Conservation (phyloP, 2,113 vertebrate species). For the Chiloscyllium plagiosum region DNA sequence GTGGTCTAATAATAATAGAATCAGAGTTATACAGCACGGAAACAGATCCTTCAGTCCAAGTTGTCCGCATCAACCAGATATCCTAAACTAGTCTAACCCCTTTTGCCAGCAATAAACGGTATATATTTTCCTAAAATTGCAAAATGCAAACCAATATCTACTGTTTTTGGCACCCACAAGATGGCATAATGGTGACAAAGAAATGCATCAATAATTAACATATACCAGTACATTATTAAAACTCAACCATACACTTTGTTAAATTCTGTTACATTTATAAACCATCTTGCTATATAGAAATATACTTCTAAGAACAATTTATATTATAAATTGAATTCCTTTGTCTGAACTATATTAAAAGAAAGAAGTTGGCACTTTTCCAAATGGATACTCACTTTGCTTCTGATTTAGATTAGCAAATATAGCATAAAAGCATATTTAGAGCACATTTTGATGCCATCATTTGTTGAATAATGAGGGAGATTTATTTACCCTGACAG, state of each 20-base stretch:
- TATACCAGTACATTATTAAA: background rate
- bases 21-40: no score
- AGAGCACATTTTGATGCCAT: constrained; percentile 74
- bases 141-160: background rate
- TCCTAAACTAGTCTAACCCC: no score
- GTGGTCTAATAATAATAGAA: background rate
- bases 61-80: no score
- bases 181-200: constrained; percentile 33
- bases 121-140: background rate
- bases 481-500: constrained; percentile 98
- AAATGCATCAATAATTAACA: background rate
- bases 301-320: constrained; percentile 16
- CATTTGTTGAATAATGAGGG: constrained; percentile 81
- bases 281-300: background rate
- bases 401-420: constrained; percentile 36
- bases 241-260: background rate
- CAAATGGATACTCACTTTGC: constrained; percentile 25
- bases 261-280: constrained; percentile 21
- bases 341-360: constrained; percentile 10
- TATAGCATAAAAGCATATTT: constrained; percentile 64
- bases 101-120: background rate
- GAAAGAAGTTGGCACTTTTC: constrained; percentile 22
- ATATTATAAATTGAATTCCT: constrained; percentile 25
- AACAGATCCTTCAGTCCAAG: no score
- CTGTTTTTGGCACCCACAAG: constrained; percentile 21